A percentile compares a stretch with the other conserved stretches of the same genome.
phyloP scores from a whole-genome alignment of 2,113 vertebrate genomes.

The Ranitomeya variabilis region DNA sequence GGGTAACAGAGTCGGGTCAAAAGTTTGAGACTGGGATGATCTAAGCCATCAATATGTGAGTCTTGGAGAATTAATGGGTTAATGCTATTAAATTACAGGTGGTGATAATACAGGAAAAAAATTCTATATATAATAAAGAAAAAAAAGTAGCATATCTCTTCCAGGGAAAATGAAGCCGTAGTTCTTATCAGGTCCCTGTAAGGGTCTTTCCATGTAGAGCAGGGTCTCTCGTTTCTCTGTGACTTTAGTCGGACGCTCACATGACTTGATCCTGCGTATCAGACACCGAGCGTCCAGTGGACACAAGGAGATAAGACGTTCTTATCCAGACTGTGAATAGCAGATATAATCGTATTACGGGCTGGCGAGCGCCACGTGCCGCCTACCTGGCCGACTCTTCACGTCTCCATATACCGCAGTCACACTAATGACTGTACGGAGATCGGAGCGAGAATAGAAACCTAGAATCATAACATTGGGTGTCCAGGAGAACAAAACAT shows the following conservation, averaged over 20 bases:
- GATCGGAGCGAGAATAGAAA: too few relatives aligned
- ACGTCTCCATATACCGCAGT: background rate
- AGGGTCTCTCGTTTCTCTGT: background rate
- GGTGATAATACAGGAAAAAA: too few relatives aligned
- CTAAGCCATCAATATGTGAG: too few relatives aligned
- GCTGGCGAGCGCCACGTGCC: conserved; percentile 19
- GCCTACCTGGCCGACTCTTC: background rate
- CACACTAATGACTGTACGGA: too few relatives aligned
- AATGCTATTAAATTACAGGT: too few relatives aligned
- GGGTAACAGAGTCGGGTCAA: too few relatives aligned
- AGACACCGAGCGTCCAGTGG: background rate
- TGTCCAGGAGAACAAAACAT: too few relatives aligned
- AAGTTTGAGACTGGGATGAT: too few relatives aligned
- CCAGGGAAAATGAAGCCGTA: background rate
- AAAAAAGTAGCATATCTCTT: background rate
- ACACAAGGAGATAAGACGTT: conserved; percentile 14
- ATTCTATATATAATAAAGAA: background rate
- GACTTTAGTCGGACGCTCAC: background rate
- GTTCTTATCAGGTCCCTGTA: background rate
- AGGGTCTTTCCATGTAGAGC: background rate
- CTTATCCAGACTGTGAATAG: conserved; percentile 18
- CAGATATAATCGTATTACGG: conserved; percentile 21
- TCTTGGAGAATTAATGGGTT: too few relatives aligned
- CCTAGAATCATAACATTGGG: too few relatives aligned
- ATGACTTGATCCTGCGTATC: background rate